Conservation (phyloP, 2,888 invertebrate genomes). For the Scaptomyza reducta region DNA sequence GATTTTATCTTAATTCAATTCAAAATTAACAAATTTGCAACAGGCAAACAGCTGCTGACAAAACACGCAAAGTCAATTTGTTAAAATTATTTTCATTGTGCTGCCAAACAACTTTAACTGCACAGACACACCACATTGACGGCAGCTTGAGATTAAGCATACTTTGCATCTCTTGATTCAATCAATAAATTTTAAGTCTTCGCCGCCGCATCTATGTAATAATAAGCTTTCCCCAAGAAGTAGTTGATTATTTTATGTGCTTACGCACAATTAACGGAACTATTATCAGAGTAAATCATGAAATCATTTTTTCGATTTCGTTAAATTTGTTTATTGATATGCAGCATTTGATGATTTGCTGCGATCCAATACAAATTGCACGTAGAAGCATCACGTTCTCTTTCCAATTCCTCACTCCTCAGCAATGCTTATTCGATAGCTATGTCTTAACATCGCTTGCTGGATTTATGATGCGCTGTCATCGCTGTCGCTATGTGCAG, state of each 20-base stretch:
- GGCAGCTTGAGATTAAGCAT: neutral
- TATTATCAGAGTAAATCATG: constrained; percentile 2
- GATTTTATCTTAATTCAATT: constrained; percentile 80
- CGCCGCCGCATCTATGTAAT: neutral
- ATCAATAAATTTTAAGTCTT: constrained; percentile 6
- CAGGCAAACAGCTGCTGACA: constrained; percentile 68
- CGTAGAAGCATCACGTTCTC: constrained; percentile 40
- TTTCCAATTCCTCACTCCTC: neutral
- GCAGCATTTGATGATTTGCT: constrained; percentile 11
- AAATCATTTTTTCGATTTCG: neutral
- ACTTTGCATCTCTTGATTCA: neutral
- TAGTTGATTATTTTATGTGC: neutral
- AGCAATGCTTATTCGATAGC: neutral
- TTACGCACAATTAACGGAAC: neutral
- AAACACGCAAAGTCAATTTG: constrained; percentile 73
- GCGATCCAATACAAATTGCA: constrained; percentile 42
- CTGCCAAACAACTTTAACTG: constrained; percentile 22
- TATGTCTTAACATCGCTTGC: constrained; percentile 23
- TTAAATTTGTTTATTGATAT: constrained; percentile 13
- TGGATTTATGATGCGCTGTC: constrained; percentile 69
- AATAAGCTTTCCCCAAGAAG: neutral
- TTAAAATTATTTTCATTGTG: constrained; percentile 34
- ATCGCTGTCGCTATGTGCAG: constrained; percentile 46
- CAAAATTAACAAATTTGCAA: constrained; percentile 80
- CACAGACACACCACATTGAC: neutral